Base-by-base conservation (phyloP, 1,140 invertebrate genomes). In the Hormaphis cornu region DNA sequence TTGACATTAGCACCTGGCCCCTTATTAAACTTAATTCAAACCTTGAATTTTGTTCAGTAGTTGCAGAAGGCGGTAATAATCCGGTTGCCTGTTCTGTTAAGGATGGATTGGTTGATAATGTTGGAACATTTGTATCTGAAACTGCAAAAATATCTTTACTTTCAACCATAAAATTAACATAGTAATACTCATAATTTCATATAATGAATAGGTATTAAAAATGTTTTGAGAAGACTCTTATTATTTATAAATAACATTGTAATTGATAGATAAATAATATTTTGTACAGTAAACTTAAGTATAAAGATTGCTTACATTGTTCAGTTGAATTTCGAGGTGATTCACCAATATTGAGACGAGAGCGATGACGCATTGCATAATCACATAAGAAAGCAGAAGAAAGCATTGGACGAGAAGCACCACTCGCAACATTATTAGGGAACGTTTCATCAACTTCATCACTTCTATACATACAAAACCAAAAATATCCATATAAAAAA, bases 361-460 rank as follows among this genome's bases (percentile, higher is more conserved):
- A 20, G 0, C 50, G 61, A 35, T 66, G 33, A 8, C 50, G 61
- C 18, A 66, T 16, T 66, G 61, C 8, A 26, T 42, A 26, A 66
- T 50, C 50, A 66, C 48, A 22, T 12, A 42, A 10, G 40, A 28
- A 33, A 44, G 61, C 61, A 66, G n/a, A n/a, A n/a, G n/a, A 48
- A 33, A 42, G 28, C 40, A 66, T 48, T 16, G 48, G 61, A 66
- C 50, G 61, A 16, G 61, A 48, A 20, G 61, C 61, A 48, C 50
- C 61, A 66, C 48, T 66, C 16, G 61, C 61, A 66, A 66, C 61
- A 48, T 42, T 66, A 35, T 66, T 66, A 20, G 61, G 44, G 14
- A 46, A 66, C 10, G 61, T 48, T n/a, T 66, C 61, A 33, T 66
- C 61, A 2, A 66, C 44, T 66, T 66, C 61, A 50, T 66, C 48